Evolutionary conservation across 2,888 invertebrate species (phyloP), one percentile per base, ranked within the genome.

Genomic region (Eremobia ochroleuca): DNA sequence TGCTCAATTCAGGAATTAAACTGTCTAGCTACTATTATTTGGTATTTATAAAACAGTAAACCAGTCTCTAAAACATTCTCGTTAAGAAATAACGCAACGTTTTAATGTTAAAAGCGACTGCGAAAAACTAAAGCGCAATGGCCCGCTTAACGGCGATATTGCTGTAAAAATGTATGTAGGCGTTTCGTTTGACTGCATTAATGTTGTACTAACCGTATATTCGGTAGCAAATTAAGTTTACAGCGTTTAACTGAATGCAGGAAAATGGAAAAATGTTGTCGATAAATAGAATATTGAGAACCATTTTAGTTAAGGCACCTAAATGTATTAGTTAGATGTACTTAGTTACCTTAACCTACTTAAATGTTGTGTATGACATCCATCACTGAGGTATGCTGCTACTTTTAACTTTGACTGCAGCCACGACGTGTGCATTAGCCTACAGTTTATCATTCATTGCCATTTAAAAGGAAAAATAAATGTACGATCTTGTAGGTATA

Each of bases 91-190:
- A 68, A n/a, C 13, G 15, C 11, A 71, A 64, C 55, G 15, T 73
- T 64, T 71, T 76, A 65, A 55, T 69, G 69, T 71, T 43, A 76
- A 84, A 74, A 66, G 58, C 40, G 21, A 62, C n/a, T 55, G 65
- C 49, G 1, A 64, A 69, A 72, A 78, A 74, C 69, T 64, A 62
- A 79, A 74, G 52, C 73, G 65, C 79, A 77, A 81, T 72, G 73
- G 66, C 69, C 61, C 76, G 74, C 76, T 80, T 82, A 73, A 75
- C 67, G 80, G 80, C 43, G 31, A 82, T 37, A 86, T 85, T 86
- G 89, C 89, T 82, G 68, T 78, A 76, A 72, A 69, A 76, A 80
- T 88, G 85, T 77, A 49, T 77, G 72, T 69, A 89, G 90, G 89
- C 88, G 88, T 74, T 81, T 76, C 67, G 61, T 75, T 77, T 73